Evolutionary conservation across 2,113 vertebrate species (phyloP).

Genomic region (Corvus moneduloides): DNA sequence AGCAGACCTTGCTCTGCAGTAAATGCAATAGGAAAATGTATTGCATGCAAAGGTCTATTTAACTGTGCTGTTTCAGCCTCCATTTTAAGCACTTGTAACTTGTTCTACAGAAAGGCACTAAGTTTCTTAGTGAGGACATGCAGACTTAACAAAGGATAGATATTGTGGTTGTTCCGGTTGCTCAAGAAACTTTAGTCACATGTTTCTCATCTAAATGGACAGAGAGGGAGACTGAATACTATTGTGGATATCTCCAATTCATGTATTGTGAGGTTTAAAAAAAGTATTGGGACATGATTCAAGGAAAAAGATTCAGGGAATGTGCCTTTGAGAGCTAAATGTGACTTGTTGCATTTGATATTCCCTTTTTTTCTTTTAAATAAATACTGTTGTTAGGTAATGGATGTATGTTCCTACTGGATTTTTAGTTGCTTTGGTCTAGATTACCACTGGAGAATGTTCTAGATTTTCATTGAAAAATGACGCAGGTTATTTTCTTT

Average conservation of each 20-base stretch:
- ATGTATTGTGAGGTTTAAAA: not conserved
- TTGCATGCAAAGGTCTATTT: not conserved
- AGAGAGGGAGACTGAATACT: not conserved
- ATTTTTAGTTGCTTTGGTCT: not conserved
- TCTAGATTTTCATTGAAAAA: not conserved
- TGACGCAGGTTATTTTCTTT: not conserved
- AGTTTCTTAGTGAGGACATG: not conserved
- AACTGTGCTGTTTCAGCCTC: not conserved
- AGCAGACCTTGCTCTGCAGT: not conserved
- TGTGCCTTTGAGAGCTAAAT: not conserved
- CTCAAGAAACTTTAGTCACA: not conserved
- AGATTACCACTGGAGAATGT: not conserved
- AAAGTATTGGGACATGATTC: fast-evolving
- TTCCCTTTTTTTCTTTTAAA: not conserved
- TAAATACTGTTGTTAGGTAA: not conserved
- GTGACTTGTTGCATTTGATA: not conserved
- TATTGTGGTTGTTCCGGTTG: not conserved
- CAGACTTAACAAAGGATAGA: too few species aligned
- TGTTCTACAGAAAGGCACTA: not conserved
- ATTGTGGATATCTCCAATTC: fast-evolving
- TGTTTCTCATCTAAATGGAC: not conserved
- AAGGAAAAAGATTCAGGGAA: not conserved
- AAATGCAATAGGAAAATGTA: not conserved
- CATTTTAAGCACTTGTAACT: not conserved
- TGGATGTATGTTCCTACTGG: not conserved